Base-by-base conservation (phyloP, 2,113 vertebrate species). In the Drymodes brunneopygia region DNA sequence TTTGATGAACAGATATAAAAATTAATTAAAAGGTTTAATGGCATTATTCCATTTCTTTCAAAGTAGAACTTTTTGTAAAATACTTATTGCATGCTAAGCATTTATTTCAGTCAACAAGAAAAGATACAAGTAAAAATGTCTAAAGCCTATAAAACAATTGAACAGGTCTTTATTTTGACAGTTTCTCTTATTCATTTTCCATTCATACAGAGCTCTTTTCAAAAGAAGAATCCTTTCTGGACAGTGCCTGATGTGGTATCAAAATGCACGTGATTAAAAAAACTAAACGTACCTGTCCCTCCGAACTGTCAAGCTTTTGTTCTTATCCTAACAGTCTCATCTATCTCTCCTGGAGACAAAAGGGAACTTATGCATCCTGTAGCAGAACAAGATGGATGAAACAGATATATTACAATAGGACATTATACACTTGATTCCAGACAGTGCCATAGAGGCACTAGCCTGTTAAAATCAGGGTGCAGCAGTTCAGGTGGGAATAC, bases 1-100 rank as follows among this genome's bases (percentile, higher is more conserved):
- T 91, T 61, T 92, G 83, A 94, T 78, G 58, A 92, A 93, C 9
- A 79, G 80, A 88, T 94, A 92, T 19, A 81, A 62, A 90, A 87
- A 89, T 51, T 78, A 95, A 92, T 74, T 79, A 81, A 90, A 91
- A 91, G 16, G 40, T 47, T 87, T 81, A 96, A 94, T 44, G 69
- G 19, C 57, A 89, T 70, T 88, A 92, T 74, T 89, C 64, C 51
- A 74, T 23, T 78, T 81, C 81, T 94, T 94, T 91, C 70, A 87
- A 86, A 90, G 44, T 15, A 47, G 40, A 95, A 61, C 18, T 44
- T 88, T 71, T 31, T 58, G 12, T 47, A 72, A 74, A 88, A 70
- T 38, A 73, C n/a, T 72, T 82, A 73, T 4, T 91, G 51, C 73
- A 81, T 40, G 61, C 24, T 90, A 71, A 88, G 42, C 36, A 90